Evolutionary conservation across 2,797 vertebrate species (phyloP).

Genomic region (Sebastes baramenuke): DNA sequence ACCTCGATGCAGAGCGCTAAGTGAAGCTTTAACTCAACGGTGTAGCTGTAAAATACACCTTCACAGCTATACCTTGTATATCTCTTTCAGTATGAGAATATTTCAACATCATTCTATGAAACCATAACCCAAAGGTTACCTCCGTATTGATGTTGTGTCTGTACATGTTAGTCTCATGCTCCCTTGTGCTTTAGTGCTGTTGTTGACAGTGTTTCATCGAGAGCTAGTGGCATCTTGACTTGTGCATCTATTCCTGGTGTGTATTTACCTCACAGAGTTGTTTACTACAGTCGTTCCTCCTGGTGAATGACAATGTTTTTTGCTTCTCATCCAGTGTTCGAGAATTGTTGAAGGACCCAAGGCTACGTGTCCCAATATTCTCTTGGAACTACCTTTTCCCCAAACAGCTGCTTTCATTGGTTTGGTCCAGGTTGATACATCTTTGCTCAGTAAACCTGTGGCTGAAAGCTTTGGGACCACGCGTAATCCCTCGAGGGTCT

Average conservation of each 20-base stretch:
- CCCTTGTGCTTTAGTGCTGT: background rate
- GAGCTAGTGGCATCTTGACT: background rate
- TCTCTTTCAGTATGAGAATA: background rate
- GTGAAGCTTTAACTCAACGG: background rate
- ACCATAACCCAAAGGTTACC: background rate
- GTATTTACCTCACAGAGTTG: slow-evolving; percentile 23
- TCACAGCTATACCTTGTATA: background rate
- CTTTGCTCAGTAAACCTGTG: slow-evolving; percentile 23
- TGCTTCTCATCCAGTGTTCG: slow-evolving; percentile 15
- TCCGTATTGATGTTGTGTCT: slow-evolving; percentile 11
- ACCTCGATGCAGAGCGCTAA: background rate
- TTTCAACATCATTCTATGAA: background rate
- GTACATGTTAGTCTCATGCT: background rate
- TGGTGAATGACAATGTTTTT: slow-evolving; percentile 25
- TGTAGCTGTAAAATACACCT: background rate
- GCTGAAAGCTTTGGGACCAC: slow-evolving; percentile 33
- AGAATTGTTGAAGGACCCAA: slow-evolving; percentile 40
- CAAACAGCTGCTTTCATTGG: slow-evolving; percentile 46
- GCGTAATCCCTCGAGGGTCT: slow-evolving; percentile 1
- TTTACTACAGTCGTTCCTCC: slow-evolving; percentile 24
- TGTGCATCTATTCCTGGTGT: slow-evolving; percentile 7
- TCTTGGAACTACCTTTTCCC: slow-evolving; percentile 44
- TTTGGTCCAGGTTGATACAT: slow-evolving; percentile 38
- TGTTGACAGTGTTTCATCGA: background rate
- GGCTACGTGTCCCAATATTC: slow-evolving; percentile 59